Base-by-base conservation (phyloP, 2,113 vertebrate species). In the Phodopus roborovskii region DNA sequence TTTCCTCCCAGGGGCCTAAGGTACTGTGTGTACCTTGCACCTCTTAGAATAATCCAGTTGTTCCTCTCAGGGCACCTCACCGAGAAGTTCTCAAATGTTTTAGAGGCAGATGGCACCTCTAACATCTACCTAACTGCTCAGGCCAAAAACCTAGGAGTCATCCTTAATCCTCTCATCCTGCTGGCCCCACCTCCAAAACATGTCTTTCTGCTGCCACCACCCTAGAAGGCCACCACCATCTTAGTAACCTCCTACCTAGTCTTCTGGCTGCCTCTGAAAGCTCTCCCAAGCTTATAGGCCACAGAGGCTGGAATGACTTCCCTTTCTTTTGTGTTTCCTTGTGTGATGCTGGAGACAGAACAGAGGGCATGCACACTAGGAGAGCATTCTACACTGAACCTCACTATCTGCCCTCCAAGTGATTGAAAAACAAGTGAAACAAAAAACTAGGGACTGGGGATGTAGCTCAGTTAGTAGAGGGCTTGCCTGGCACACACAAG, bases 81-180 rank as follows among this genome's bases (percentile, higher is more conserved):
- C 91, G 50, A 75, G 56, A 60, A 60, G 75, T 66, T 39, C 26
- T 62, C 42, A 83, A 58, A 78, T 70, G 26, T 94, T 84, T 82
- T n/a, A 95, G 86, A 84, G 86, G 74, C 90, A 94, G 86, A 94
- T 84, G 91, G 96, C 48, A 90, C 79, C 74, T 81, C 68, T 58
- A 97, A 17, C 39, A 88, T 66, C 73, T 24, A 85, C 74, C 36
- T 73, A 90, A 85, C 36, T 94, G 42, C 24, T 92, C 60, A n/a
- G 79, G 93, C 87, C 94, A 30, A 83, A 95, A 92, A 28, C 81
- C 48, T 82, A 93, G 64, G n/a, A 58, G 50, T 74, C 53, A 42
- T 4, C 45, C 26, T 28, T 84, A 64, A 93, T 85, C 19, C 10
- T 50, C 33, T 50, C 22, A 87, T 26, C 26, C 81, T 78, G 16